Percentiles rank a stretch among this genome's conserved stretches.
These are phyloP conservation scores for Hemitrygon akajei DNA, from an alignment of 2,797 vertebrate genomes.

Conservation along the genomic window DNA sequence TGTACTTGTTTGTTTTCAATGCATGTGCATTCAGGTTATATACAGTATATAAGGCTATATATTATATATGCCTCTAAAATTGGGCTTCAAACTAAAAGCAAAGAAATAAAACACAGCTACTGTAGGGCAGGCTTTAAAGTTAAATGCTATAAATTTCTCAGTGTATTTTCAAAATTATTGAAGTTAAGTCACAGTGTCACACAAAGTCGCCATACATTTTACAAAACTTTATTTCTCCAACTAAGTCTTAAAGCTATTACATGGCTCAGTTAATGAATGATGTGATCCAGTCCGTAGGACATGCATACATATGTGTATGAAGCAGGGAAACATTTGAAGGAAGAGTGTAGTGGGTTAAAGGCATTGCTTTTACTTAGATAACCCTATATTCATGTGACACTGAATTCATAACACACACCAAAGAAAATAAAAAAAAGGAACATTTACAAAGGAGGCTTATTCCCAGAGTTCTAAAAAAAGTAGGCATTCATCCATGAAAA, in stretches of 20 bases:
- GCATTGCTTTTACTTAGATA: constrained; percentile 1
- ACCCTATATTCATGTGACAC: constrained; percentile 23
- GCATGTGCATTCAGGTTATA: too few relatives aligned
- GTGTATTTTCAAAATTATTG: background rate
- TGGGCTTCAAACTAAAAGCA: too few relatives aligned
- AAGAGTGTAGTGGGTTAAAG: constrained; percentile 11
- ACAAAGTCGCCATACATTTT: background rate
- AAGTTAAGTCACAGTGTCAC: background rate
- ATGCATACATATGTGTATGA: background rate
- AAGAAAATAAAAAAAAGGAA: constrained; percentile 32
- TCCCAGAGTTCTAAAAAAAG: constrained; percentile 27
- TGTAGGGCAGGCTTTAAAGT: background rate
- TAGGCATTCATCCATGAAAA: constrained; percentile 13
- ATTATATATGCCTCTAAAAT: too few relatives aligned
- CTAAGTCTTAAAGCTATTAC: background rate
- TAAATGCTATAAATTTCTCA: background rate
- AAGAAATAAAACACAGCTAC: too few relatives aligned
- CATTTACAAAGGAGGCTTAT: constrained; percentile 29
- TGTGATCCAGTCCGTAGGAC: background rate
- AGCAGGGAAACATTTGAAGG: background rate
- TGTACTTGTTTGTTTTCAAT: too few relatives aligned
- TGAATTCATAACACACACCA: constrained; percentile 30
- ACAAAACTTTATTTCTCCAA: background rate
- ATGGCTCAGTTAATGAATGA: background rate
- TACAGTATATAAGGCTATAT: too few relatives aligned